A percentile compares a stretch with the other conserved stretches of the same genome.
Conservation (phyloP, 1,140 invertebrate species). For the Tetraneura akinire region DNA sequence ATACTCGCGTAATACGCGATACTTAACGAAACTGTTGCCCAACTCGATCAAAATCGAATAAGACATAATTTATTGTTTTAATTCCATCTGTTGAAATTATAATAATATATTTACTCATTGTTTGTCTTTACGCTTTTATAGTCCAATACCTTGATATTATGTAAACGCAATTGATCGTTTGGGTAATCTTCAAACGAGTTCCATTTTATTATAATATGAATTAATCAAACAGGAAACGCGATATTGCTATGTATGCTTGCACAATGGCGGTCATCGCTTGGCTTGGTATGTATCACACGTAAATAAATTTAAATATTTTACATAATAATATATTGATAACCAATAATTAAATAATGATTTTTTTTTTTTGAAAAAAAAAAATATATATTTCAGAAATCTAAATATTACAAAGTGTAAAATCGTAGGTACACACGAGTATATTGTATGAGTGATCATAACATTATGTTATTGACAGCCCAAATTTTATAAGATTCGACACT, state of each 20-base stretch:
- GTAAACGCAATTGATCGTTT: background rate
- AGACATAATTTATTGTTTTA: constrained; percentile 12
- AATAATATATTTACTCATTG: background rate
- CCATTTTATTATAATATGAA: background rate
- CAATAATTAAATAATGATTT: too few relatives aligned
- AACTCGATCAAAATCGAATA: background rate
- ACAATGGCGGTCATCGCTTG: background rate
- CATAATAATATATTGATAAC: background rate
- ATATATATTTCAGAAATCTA: too few relatives aligned
- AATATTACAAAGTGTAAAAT: too few relatives aligned
- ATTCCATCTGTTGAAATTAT: constrained; percentile 18
- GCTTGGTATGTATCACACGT: too few relatives aligned
- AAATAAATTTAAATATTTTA: background rate
- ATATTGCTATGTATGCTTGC: too few relatives aligned
- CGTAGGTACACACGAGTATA: too few relatives aligned
- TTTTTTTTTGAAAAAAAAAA: too few relatives aligned
- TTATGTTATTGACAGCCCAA: too few relatives aligned
- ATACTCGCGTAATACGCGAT: too few relatives aligned
- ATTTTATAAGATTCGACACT: too few relatives aligned
- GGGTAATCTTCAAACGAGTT: constrained; percentile 18
- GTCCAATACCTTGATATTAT: background rate
- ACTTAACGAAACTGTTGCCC: background rate
- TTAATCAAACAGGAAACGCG: constrained; percentile 26
- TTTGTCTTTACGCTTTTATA: background rate
- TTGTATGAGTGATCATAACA: too few relatives aligned